Conservation (phyloP, 1,140 invertebrate genomes). For the Penaeus japonicus region DNA sequence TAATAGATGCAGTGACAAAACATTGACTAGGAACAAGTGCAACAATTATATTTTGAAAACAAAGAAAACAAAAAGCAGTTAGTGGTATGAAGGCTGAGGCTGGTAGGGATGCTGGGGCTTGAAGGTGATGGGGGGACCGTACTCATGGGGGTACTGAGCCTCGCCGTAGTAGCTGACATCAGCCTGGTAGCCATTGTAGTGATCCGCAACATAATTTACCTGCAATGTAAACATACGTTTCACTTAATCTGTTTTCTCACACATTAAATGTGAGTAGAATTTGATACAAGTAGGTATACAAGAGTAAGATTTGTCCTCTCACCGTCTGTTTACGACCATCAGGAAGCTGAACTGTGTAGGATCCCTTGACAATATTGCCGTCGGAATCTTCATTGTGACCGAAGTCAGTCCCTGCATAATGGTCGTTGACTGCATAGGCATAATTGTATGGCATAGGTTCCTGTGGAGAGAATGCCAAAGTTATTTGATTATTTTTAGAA, state of each 20-base stretch:
- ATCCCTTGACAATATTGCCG: constrained; percentile 59
- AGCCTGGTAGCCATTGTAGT: constrained; percentile 61
- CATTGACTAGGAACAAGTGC: too few relatives aligned
- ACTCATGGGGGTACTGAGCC: constrained; percentile 52
- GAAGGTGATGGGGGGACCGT: constrained; percentile 50
- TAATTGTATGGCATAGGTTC: constrained; percentile 60
- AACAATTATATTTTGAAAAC: too few relatives aligned
- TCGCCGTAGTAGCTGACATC: constrained; percentile 61
- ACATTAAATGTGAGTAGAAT: not conserved
- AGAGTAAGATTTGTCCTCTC: not conserved
- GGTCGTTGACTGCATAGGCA: constrained; percentile 59
- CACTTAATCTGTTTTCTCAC: not conserved
- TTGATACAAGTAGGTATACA: too few relatives aligned
- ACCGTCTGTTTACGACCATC: constrained; percentile 61
- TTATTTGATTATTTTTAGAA: not conserved
- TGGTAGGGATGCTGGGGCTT: constrained; percentile 29
- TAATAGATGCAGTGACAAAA: too few relatives aligned
- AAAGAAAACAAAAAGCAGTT: too few relatives aligned
- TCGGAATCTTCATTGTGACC: constrained; percentile 59
- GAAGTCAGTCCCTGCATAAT: constrained; percentile 60
- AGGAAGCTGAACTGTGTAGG: constrained; percentile 60
- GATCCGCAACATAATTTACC: constrained; percentile 59
- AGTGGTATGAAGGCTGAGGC: constrained; percentile 16
- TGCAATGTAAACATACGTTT: not conserved
- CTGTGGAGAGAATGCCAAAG: constrained; percentile 7